A percentile compares a stretch with the other conserved stretches of the same genome.
Conservation (phyloP, 2,888 invertebrate genomes). For the Hybos culiciformis region DNA sequence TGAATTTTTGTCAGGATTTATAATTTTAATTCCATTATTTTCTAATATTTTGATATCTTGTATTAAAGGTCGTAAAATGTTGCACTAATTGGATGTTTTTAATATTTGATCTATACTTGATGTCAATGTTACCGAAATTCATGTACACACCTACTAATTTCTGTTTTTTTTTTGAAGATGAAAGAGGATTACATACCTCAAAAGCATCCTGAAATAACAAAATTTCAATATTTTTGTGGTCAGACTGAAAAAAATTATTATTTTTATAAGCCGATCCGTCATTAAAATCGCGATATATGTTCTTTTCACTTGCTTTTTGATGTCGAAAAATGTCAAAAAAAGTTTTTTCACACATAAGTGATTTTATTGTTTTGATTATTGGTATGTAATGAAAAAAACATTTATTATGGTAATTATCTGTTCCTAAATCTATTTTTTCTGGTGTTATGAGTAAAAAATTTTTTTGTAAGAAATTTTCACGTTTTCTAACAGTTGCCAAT, state of each 20-base stretch:
- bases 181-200: background rate
- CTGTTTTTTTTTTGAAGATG: constrained; percentile 2
- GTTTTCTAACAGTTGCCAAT: background rate
- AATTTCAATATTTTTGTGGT: constrained; percentile 1
- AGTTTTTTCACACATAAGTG: background rate
- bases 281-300: background rate
- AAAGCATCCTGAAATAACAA: constrained; percentile 1
- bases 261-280: background rate
- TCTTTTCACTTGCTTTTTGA: background rate
- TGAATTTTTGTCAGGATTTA: background rate
- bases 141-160: background rate
- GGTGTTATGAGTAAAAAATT: background rate
- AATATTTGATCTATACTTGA: background rate
- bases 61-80: background rate
- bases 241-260: background rate
- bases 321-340: background rate
- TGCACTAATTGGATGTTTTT: background rate
- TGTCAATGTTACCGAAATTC: background rate
- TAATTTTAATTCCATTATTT: background rate
- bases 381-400: background rate
- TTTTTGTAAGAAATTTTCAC: background rate
- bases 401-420: background rate
- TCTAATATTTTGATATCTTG: background rate
- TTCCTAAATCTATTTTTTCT: background rate
- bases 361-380: background rate